These are phyloP conservation scores for Micronycteris hirsuta DNA, from an alignment of 2,113 vertebrate genomes.

Conservation along the genomic window DNA sequence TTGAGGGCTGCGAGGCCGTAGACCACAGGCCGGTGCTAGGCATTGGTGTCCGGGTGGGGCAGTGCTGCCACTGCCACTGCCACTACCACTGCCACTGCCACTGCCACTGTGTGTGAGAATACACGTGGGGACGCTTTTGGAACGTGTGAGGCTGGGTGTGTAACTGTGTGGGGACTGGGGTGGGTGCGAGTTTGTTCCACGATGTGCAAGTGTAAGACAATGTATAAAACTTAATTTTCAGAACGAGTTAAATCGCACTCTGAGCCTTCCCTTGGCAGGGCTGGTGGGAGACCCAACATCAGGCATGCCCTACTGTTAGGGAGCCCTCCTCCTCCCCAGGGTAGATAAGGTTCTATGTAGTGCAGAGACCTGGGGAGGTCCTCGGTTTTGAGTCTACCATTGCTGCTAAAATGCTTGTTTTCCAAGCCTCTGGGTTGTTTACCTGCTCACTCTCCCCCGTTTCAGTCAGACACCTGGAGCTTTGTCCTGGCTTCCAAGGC, in stretches of 20 bases:
- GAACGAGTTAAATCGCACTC: too few relatives aligned
- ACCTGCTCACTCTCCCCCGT: rapidly evolving
- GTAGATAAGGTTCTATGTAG: background rate
- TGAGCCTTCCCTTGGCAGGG: background rate
- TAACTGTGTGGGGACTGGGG: rapidly evolving
- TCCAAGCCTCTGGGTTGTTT: background rate
- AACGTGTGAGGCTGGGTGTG: rapidly evolving
- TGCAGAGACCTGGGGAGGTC: background rate
- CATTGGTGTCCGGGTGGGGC: background rate
- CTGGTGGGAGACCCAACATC: background rate
- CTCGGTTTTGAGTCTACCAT: background rate
- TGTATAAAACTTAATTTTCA: background rate
- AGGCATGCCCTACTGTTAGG: rapidly evolving
- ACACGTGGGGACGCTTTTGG: background rate
- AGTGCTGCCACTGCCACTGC: rapidly evolving
- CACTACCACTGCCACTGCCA: rapidly evolving
- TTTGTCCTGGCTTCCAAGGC: background rate
- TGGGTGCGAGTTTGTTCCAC: background rate
- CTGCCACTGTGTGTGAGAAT: background rate
- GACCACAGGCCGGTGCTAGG: rapidly evolving
- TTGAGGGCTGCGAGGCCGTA: rapidly evolving
- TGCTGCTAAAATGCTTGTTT: background rate
- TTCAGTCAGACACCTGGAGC: rapidly evolving
- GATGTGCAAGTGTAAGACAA: background rate
- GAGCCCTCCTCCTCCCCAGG: background rate